Base-by-base conservation (phyloP, 2,888 invertebrate species). In the Apotomis turbidana region DNA sequence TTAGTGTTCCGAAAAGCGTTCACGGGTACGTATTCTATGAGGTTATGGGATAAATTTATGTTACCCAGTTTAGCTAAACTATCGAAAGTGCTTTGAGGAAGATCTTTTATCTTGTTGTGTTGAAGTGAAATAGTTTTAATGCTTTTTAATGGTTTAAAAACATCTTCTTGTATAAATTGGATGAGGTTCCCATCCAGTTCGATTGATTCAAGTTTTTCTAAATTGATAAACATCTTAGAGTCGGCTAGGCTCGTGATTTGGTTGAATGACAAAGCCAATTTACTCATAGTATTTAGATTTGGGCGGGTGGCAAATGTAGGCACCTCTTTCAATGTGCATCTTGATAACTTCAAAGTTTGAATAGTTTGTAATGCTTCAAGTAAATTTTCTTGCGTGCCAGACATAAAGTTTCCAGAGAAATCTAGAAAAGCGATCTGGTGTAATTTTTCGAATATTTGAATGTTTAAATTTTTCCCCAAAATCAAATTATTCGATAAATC, bases 31-130 rank as follows among this genome's bases (percentile, higher is more conserved):
- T 81, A 78, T 74, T 85, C 79, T 58, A 93, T 84, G 5, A 80
- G 72, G 77, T 93, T 93, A 38, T 85, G 78, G 0, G 89, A 85
- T 15, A 93, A 80, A 79, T 90, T 86, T 10, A 92, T 76, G 58
- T 84, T 83, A 1, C 77, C 80, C 46, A 93, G 71, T 64, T 76
- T 79, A 8, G 79, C 81, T 72, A 90, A 78, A 75, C 85, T 83
- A 60, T 76, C 74, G 73, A 92, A 91, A 54, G 90, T 69, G 5
- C 78, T 82, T 12, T 87, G 85, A 3, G 90, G 84, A 36, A 92
- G 75, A 5, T 75, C 71, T 57, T 81, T 85, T 27, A 92, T 69
- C 74, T 78, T 85, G 68, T 92, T 93, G 46, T 82, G 78, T 66
- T 85, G 82, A n/a, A 92, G 76, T 1, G 82, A 68, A 9, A 92